phyloP scores from a whole-genome alignment of 2,888 invertebrate genomes.

The Latheticus oryzae region DNA sequence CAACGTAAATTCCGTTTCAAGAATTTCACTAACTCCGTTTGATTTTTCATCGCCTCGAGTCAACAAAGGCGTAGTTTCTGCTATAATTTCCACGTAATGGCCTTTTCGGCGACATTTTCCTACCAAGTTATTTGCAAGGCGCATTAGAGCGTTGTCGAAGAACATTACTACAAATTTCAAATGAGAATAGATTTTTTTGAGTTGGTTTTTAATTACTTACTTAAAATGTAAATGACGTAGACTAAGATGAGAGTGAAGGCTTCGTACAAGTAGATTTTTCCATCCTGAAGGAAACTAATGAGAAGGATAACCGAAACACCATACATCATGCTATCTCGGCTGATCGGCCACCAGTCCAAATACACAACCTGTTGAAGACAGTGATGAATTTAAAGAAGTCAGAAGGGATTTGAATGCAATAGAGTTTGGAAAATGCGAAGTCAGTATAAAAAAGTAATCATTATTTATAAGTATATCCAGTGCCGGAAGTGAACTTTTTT shows the following conservation, averaged over 20 bases:
- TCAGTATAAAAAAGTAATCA: too few species aligned
- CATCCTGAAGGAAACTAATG: slow-evolving; percentile 77
- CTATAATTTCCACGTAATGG: slow-evolving; percentile 69
- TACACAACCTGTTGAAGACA: slow-evolving; percentile 69
- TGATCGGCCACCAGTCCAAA: slow-evolving; percentile 83
- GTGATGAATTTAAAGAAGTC: slow-evolving; percentile 6
- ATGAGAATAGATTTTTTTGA: too few species aligned
- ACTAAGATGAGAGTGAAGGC: slow-evolving; percentile 76
- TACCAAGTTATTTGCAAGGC: slow-evolving; percentile 67
- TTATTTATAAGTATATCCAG: too few species aligned
- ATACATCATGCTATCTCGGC: slow-evolving; percentile 80
- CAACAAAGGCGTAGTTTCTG: slow-evolving; percentile 65
- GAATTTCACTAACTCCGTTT: slow-evolving; percentile 49
- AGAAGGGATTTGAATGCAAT: background rate
- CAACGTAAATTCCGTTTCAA: slow-evolving; percentile 60
- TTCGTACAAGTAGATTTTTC: slow-evolving; percentile 81
- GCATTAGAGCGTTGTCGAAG: slow-evolving; percentile 72
- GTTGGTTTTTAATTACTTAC: slow-evolving; percentile 65
- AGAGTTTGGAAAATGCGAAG: background rate
- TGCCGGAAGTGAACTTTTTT: too few species aligned
- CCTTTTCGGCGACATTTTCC: slow-evolving; percentile 67
- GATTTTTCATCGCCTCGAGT: slow-evolving; percentile 48
- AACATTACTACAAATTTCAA: slow-evolving; percentile 73
- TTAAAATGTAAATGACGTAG: slow-evolving; percentile 77
- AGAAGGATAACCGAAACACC: slow-evolving; percentile 77